Conservation (phyloP, 2,113 vertebrate species). For the Nanorana parkeri region DNA sequence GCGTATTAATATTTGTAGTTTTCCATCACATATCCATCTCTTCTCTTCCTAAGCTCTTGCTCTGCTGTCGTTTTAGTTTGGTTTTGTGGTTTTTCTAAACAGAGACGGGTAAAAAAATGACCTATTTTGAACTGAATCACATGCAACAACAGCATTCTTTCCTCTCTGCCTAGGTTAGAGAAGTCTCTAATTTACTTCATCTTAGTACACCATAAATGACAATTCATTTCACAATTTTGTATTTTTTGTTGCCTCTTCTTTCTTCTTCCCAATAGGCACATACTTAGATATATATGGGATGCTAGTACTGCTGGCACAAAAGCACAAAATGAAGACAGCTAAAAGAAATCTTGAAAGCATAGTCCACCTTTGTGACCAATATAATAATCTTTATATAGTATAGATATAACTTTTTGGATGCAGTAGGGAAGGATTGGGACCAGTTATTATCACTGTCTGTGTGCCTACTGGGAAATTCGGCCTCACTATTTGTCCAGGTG, state of each 20-base stretch:
- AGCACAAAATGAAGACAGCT: too few relatives aligned
- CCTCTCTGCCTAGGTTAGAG: conserved; percentile 12
- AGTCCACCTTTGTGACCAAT: too few relatives aligned
- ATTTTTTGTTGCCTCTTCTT: background rate
- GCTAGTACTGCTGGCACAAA: too few relatives aligned
- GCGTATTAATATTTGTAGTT: background rate
- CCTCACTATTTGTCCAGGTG: too few relatives aligned
- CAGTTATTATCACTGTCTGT: too few relatives aligned
- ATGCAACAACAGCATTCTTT: conserved; percentile 34
- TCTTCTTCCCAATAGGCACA: background rate
- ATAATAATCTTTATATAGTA: too few relatives aligned
- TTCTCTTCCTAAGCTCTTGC: conserved; percentile 16
- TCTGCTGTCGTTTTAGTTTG: conserved; percentile 14
- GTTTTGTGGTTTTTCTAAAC: conserved; percentile 41
- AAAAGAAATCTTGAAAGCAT: too few relatives aligned
- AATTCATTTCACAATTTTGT: background rate
- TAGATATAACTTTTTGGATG: too few relatives aligned
- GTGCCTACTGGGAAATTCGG: too few relatives aligned
- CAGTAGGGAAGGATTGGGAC: too few relatives aligned
- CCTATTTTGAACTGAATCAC: conserved; percentile 3
- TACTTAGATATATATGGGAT: background rate
- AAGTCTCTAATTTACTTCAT: conserved; percentile 43
- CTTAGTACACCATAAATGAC: conserved; percentile 2
- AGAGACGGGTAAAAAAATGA: conserved; percentile 32
- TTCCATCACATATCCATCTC: background rate